phyloP scores from a whole-genome alignment of 2,113 vertebrate genomes.

The Alaudala cheleensis region DNA sequence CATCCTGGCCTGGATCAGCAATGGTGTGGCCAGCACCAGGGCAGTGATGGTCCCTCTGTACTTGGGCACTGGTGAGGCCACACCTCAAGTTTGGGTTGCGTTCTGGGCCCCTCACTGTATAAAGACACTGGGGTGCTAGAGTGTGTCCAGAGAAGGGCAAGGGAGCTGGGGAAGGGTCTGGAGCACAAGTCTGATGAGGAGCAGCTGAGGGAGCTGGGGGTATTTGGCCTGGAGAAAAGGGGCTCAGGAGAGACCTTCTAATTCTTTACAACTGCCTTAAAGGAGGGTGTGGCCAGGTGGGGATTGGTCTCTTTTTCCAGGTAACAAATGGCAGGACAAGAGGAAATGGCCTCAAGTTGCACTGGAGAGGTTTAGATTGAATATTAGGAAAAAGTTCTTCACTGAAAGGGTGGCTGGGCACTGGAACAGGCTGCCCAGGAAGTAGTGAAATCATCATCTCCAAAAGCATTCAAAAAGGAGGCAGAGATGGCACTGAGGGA shows the following conservation, averaged over 20 bases:
- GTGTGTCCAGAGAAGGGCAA: neutral
- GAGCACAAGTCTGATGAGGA: neutral
- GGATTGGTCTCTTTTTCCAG: fast-evolving
- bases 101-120: neutral
- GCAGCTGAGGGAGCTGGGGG: neutral
- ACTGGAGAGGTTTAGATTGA: neutral
- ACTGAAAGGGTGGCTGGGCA: neutral
- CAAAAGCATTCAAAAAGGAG: neutral
- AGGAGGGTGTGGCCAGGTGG: fast-evolving
- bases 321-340: neutral
- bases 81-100: neutral
- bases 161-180: neutral
- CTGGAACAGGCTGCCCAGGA: neutral
- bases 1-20: neutral
- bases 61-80: fast-evolving
- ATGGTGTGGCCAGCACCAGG: fast-evolving
- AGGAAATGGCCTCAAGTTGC: neutral
- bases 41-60: fast-evolving
- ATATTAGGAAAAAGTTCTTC: neutral
- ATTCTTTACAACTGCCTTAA: neutral
- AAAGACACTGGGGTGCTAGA: neutral
- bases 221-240: neutral
- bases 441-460: neutral
- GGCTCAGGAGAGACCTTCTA: fast-evolving
- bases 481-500: neutral